These are phyloP conservation scores for Hylaeus volcanicus DNA, from an alignment of 1,140 invertebrate species.

Conservation along the genomic window DNA sequence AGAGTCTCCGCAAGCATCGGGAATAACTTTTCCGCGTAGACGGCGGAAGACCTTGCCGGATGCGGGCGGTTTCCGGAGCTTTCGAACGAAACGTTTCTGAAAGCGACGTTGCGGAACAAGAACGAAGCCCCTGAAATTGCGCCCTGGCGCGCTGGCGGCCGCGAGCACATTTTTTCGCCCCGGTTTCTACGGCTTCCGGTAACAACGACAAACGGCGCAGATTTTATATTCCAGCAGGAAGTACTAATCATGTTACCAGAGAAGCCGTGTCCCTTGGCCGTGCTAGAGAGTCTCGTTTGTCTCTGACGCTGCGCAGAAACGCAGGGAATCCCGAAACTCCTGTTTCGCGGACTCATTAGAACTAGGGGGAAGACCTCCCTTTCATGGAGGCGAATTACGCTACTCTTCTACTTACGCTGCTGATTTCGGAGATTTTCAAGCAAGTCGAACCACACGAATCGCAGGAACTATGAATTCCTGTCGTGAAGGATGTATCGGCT, in stretches of 20 bases:
- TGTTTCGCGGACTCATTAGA: conserved; percentile 25
- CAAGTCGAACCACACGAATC: too few species aligned
- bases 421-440: too few species aligned
- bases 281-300: background rate
- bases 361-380: background rate
- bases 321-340: conserved; percentile 23
- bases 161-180: background rate
- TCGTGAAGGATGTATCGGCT: too few species aligned
- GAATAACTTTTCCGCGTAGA: background rate
- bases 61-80: conserved; percentile 5
- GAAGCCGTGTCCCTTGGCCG: conserved; percentile 35
- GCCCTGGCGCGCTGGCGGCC: background rate
- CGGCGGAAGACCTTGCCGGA: background rate
- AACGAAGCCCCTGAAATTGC: conserved; percentile 46
- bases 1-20: background rate
- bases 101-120: conserved; percentile 33
- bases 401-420: too few species aligned
- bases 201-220: conserved; percentile 22
- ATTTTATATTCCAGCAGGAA: conserved; percentile 57
- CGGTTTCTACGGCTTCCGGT: conserved; percentile 58
- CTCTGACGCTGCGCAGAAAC: background rate
- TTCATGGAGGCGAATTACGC: background rate
- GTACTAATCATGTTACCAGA: conserved; percentile 53
- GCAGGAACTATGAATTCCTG: too few species aligned
- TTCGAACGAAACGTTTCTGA: conserved; percentile 15